A percentile compares a stretch with the other conserved stretches of the same genome.
Evolutionary conservation across 1,140 invertebrate genomes (phyloP).

Genomic region (Fopius arisanus): DNA sequence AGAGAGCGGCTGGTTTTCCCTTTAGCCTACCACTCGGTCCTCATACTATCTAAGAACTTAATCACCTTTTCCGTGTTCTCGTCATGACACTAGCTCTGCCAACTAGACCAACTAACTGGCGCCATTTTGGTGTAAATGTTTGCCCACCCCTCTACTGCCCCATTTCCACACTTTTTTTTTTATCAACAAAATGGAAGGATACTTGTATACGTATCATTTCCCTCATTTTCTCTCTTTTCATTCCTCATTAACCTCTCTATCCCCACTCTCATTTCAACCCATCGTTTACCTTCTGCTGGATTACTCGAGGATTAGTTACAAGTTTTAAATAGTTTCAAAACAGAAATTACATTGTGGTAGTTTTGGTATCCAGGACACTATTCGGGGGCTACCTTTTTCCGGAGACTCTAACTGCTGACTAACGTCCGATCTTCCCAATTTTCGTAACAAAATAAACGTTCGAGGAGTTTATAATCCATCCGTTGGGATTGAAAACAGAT

Average conservation of each 20-base stretch:
- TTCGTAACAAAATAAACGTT: background rate
- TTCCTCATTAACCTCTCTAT: slow-evolving; percentile 21
- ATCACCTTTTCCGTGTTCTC: slow-evolving; percentile 43
- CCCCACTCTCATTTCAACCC: background rate
- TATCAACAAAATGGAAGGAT: background rate
- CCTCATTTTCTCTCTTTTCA: slow-evolving; percentile 10
- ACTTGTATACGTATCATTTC: background rate
- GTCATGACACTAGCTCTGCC: slow-evolving; percentile 31
- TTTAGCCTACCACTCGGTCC: background rate
- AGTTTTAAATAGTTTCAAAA: slow-evolving; percentile 39
- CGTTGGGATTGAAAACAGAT: too few species aligned
- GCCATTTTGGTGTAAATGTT: slow-evolving; percentile 26
- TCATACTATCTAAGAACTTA: slow-evolving; percentile 40
- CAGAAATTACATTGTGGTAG: slow-evolving; percentile 35
- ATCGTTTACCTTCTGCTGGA: background rate
- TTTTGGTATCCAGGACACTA: slow-evolving; percentile 17
- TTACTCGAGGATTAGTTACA: slow-evolving; percentile 26
- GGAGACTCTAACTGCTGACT: slow-evolving; percentile 1
- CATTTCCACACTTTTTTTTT: slow-evolving; percentile 8
- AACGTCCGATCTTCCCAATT: background rate
- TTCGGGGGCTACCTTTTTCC: background rate
- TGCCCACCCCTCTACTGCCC: slow-evolving; percentile 15
- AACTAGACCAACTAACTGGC: slow-evolving; percentile 29
- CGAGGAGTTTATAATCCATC: too few species aligned
- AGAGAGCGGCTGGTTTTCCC: slow-evolving; percentile 25